phyloP scores from a whole-genome alignment of 2,888 invertebrate genomes.

The Eulithis testata region DNA sequence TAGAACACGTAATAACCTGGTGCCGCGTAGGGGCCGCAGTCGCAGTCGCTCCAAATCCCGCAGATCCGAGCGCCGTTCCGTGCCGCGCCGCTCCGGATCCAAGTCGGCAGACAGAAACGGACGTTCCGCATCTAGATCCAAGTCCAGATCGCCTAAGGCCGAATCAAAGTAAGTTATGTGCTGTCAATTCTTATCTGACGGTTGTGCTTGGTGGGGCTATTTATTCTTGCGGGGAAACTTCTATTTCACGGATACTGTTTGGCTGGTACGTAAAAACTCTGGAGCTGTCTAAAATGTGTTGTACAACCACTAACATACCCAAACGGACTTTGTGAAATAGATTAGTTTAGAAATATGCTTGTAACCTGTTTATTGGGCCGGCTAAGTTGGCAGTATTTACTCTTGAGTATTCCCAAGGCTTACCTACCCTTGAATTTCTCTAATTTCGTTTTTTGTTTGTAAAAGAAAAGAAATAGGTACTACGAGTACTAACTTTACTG shows the following conservation, averaged over 20 bases:
- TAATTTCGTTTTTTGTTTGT: too few species aligned
- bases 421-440: too few species aligned
- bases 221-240: slow-evolving; percentile 38
- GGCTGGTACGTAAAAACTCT: too few species aligned
- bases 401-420: too few species aligned
- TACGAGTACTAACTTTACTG: too few species aligned
- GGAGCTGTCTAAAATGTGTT: neutral
- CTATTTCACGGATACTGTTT: too few species aligned
- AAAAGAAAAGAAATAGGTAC: too few species aligned
- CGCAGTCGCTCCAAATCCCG: slow-evolving; percentile 62
- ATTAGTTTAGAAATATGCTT: too few species aligned
- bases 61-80: slow-evolving; percentile 47
- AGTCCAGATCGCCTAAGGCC: slow-evolving; percentile 71
- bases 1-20: slow-evolving; percentile 26
- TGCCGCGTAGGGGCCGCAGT: slow-evolving; percentile 69
- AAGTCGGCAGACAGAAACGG: slow-evolving; percentile 61
- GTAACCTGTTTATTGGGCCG: neutral
- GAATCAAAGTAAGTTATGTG: slow-evolving; percentile 72
- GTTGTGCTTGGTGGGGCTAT: slow-evolving; percentile 54
- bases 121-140: slow-evolving; percentile 59
- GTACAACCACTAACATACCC: too few species aligned
- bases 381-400: neutral
- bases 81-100: slow-evolving; percentile 36
- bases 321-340: too few species aligned
- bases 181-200: slow-evolving; percentile 65